These are phyloP conservation scores for Melipona quadrifasciata DNA, from an alignment of 1,140 invertebrate species.

Conservation along the genomic window DNA sequence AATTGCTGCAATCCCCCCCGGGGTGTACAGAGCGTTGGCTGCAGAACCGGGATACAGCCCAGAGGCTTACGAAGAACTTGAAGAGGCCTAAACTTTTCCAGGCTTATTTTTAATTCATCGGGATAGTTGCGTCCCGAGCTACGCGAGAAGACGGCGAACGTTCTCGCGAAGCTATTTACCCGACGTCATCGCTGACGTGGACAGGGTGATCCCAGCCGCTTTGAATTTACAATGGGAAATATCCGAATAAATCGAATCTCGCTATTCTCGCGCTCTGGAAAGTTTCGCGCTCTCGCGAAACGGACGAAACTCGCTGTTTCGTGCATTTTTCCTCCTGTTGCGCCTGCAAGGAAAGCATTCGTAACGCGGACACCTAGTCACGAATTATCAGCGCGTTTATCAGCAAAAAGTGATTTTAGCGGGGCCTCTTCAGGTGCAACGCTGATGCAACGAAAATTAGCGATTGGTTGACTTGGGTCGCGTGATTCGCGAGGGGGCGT, in stretches of 20 bases:
- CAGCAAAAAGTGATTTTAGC: too few species aligned
- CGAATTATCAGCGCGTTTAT: too few species aligned
- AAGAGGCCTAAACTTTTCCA: conserved; percentile 12
- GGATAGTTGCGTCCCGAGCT: neutral
- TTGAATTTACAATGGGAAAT: conserved; percentile 40
- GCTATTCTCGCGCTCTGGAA: neutral
- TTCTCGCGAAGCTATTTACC: conserved; percentile 21
- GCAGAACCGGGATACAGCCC: conserved; percentile 5
- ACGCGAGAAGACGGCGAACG: neutral
- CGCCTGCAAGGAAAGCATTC: too few species aligned
- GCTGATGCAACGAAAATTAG: too few species aligned
- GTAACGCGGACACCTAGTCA: too few species aligned
- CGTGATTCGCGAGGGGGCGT: too few species aligned
- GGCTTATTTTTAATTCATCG: conserved; percentile 50
- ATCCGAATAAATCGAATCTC: conserved; percentile 23
- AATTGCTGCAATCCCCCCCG: conserved; percentile 21
- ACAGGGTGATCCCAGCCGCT: conserved; percentile 13
- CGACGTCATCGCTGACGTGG: neutral
- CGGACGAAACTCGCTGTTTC: neutral
- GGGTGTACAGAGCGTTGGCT: too few species aligned
- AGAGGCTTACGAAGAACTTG: conserved; percentile 25
- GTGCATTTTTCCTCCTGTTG: neutral
- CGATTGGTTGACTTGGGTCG: too few species aligned
- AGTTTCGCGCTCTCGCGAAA: neutral
- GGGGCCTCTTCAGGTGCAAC: too few species aligned